A percentile compares a stretch with the other conserved stretches of the same genome.
These are phyloP conservation scores for Coenobita brevimanus DNA, from an alignment of 1,140 invertebrate species.

Conservation along the genomic window DNA sequence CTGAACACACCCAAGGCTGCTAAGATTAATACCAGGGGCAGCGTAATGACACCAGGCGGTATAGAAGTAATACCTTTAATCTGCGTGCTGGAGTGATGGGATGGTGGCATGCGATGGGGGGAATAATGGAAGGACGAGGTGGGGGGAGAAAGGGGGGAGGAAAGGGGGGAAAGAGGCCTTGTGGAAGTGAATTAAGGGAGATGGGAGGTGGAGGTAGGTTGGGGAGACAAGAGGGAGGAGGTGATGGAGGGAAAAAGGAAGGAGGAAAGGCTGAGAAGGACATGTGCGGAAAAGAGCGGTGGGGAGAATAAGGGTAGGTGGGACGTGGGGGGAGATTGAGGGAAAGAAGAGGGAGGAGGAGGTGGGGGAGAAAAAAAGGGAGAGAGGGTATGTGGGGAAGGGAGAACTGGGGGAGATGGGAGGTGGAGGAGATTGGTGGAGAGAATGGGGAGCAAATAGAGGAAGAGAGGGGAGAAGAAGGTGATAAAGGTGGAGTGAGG, in stretches of 20 bases:
- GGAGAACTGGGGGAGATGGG: too few relatives aligned
- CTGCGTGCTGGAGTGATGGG: too few relatives aligned
- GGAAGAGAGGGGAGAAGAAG: too few relatives aligned
- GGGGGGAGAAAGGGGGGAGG: not conserved
- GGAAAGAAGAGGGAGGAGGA: not conserved
- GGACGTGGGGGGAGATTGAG: not conserved
- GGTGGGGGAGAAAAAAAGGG: not conserved
- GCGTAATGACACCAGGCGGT: too few relatives aligned
- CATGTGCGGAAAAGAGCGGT: not conserved
- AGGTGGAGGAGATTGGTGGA: too few relatives aligned
- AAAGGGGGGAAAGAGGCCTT: not conserved
- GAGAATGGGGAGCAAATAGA: too few relatives aligned
- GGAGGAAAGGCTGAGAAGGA: not conserved
- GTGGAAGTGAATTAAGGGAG: not conserved
- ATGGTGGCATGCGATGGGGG: not conserved
- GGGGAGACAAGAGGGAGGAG: not conserved
- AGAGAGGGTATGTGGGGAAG: not conserved
- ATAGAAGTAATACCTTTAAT: too few relatives aligned
- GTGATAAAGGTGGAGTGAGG: not conserved
- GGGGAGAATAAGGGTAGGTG: not conserved
- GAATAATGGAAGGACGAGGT: not conserved
- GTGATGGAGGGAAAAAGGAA: not conserved
- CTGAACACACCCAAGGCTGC: too few relatives aligned
- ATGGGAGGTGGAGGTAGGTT: not conserved
- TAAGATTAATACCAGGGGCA: too few relatives aligned